Evolutionary conservation across 2,113 vertebrate species (phyloP).

Genomic region (Capreolus pygargus): DNA sequence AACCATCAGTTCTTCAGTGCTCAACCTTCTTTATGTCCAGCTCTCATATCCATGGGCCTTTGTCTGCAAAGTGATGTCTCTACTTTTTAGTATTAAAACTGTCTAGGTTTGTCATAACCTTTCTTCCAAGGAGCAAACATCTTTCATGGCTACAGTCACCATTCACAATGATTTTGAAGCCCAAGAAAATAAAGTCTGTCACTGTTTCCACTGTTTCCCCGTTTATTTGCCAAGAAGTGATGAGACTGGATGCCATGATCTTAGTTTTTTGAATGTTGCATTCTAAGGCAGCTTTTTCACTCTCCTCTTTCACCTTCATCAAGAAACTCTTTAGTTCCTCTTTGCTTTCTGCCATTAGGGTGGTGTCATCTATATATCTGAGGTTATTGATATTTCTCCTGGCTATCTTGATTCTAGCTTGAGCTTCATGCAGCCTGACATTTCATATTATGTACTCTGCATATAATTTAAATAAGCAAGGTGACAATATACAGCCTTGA

Average conservation of each 20-base stretch:
- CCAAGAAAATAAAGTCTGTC: background rate
- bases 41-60: background rate
- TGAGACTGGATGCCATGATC: background rate
- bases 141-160: background rate
- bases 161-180: background rate
- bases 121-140: background rate
- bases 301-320: background rate
- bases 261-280: background rate
- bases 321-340: background rate
- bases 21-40: background rate
- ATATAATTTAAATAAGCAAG: background rate
- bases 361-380: background rate
- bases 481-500: background rate
- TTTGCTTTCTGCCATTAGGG: background rate
- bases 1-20: background rate
- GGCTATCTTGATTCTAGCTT: background rate
- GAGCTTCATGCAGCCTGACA: background rate
- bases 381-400: background rate
- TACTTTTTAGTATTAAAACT: background rate
- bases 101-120: background rate
- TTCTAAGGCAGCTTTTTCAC: background rate
- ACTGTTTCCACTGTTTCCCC: background rate
- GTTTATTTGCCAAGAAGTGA: background rate
- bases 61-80: background rate
- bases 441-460: background rate